These are phyloP conservation scores for Aphidius gifuensis DNA, from an alignment of 1,140 invertebrate species.

Conservation along the genomic window DNA sequence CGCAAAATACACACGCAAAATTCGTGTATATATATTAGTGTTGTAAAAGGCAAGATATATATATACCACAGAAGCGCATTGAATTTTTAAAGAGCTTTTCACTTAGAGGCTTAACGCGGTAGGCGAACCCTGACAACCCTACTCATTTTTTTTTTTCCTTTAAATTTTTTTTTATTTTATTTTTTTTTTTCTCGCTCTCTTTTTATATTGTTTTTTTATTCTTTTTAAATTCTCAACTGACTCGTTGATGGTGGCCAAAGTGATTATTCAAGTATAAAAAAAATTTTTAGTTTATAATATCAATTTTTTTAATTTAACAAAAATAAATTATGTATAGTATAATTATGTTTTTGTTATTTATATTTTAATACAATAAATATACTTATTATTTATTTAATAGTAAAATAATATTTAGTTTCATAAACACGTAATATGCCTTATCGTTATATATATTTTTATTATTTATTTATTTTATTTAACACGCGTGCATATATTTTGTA, in stretches of 20 bases:
- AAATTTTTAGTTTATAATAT: no score
- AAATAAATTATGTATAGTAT: no score
- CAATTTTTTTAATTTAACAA: no score
- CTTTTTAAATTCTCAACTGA: constrained; percentile 22
- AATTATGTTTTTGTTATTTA: no score
- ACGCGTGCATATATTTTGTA: no score
- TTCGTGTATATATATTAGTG: neutral
- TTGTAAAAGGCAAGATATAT: neutral
- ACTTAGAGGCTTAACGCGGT: constrained; percentile 25
- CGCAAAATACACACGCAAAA: constrained; percentile 6
- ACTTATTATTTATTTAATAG: neutral
- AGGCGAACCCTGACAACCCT: constrained; percentile 19
- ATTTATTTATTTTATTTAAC: no score
- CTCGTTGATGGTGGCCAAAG: constrained; percentile 15
- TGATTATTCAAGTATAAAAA: constrained; percentile 15
- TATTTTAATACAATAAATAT: no score
- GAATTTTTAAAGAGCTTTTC: constrained; percentile 31
- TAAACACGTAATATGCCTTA: no score
- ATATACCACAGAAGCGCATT: constrained; percentile 15
- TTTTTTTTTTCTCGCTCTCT: neutral
- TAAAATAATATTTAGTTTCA: neutral
- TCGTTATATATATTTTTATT: no score
- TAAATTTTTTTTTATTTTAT: neutral
- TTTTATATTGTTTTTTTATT: neutral
- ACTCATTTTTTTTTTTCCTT: neutral